Evolutionary conservation across 2,888 invertebrate species (phyloP).

Genomic region (Lasioglossum marginatum): DNA sequence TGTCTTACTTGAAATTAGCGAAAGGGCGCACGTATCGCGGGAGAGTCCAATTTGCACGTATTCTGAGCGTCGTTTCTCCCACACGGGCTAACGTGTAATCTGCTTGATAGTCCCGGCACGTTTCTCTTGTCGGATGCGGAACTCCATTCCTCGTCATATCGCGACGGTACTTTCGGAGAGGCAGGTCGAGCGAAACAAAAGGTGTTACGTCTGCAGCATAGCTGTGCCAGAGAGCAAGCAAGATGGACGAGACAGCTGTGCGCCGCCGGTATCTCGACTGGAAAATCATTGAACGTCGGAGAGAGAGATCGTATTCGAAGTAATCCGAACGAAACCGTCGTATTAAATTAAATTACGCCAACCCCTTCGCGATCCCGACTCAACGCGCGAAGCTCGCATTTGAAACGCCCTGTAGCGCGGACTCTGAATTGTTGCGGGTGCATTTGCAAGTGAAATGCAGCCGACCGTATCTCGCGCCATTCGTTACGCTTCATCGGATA

Average conservation of each 20-base stretch:
- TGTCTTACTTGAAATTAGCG: slow-evolving; percentile 56
- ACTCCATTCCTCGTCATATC: slow-evolving; percentile 52
- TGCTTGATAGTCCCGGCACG: slow-evolving; percentile 71
- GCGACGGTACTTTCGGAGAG: slow-evolving; percentile 41
- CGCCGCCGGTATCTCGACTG: slow-evolving; percentile 19
- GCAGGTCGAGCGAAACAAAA: slow-evolving; percentile 69
- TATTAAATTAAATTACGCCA: slow-evolving; percentile 20
- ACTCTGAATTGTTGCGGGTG: slow-evolving; percentile 25
- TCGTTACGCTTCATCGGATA: slow-evolving; percentile 45
- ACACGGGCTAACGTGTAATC: slow-evolving; percentile 69
- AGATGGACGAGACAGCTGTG: slow-evolving; percentile 47
- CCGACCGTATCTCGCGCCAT: slow-evolving; percentile 41
- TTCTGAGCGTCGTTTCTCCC: slow-evolving; percentile 57
- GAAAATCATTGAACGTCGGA: slow-evolving; percentile 42
- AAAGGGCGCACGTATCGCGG: slow-evolving; percentile 38
- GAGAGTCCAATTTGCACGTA: slow-evolving; percentile 64
- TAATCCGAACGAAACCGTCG: slow-evolving; percentile 22
- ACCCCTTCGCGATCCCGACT: not conserved
- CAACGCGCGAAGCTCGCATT: not conserved
- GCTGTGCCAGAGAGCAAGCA: slow-evolving; percentile 6
- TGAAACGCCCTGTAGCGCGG: slow-evolving; percentile 12
- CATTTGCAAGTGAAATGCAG: slow-evolving; percentile 48
- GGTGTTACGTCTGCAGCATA: slow-evolving; percentile 39
- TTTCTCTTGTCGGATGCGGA: slow-evolving; percentile 62
- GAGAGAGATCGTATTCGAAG: slow-evolving; percentile 9